These are phyloP conservation scores for Dipus sagitta DNA, from an alignment of 2,797 vertebrate species.

Conservation along the genomic window DNA sequence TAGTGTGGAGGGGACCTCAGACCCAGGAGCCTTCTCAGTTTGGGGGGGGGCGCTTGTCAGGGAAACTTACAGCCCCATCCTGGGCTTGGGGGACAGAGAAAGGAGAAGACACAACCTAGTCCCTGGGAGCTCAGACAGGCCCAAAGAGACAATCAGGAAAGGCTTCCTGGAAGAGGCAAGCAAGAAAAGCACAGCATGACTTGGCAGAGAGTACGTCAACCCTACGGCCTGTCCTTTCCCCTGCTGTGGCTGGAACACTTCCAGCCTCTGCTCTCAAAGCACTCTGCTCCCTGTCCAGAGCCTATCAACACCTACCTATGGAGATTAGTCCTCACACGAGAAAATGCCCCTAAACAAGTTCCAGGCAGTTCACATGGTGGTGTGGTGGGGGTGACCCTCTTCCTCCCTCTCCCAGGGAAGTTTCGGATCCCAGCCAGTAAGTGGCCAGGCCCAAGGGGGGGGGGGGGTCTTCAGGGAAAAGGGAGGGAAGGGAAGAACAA, in stretches of 20 bases:
- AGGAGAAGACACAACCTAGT: not conserved
- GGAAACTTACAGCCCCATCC: not conserved
- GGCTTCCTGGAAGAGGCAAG: conserved; percentile 1
- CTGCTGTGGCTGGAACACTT: rapidly evolving
- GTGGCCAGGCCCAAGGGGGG: not conserved
- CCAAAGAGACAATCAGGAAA: not conserved
- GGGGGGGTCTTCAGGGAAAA: not conserved
- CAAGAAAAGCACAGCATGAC: not conserved
- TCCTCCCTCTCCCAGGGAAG: not conserved
- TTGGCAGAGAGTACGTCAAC: not conserved
- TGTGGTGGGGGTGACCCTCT: too few relatives aligned
- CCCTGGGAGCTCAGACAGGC: not conserved
- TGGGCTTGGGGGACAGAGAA: not conserved
- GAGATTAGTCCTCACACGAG: too few relatives aligned
- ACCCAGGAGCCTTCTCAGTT: not conserved
- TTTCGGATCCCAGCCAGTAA: not conserved
- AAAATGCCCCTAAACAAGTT: not conserved
- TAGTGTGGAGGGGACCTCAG: not conserved
- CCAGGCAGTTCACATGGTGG: not conserved
- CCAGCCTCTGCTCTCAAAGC: not conserved
- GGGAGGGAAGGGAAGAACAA: not conserved
- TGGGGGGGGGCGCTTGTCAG: too few relatives aligned
- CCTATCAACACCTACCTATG: not conserved
- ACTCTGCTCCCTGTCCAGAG: not conserved
- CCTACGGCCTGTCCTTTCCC: rapidly evolving